Conservation (phyloP, 2,113 vertebrate species). For the Ctenodactylus gundi region DNA sequence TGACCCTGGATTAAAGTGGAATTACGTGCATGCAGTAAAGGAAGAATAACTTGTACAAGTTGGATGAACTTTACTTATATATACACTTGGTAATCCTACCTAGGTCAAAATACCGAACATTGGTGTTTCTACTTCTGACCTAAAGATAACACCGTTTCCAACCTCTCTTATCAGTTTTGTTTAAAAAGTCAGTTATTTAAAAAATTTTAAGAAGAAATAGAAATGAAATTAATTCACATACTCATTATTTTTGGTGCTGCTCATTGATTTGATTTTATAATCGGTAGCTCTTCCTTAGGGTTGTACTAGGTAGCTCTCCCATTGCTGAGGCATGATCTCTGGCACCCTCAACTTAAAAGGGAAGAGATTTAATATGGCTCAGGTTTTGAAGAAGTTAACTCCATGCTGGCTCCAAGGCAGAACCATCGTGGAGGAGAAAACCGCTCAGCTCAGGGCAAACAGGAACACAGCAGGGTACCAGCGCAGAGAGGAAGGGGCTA, state of each 20-base stretch:
- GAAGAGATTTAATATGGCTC: too few relatives aligned
- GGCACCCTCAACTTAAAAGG: too few relatives aligned
- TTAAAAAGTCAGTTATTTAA: not conserved
- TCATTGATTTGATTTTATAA: not conserved
- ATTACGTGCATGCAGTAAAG: not conserved
- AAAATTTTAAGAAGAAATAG: not conserved
- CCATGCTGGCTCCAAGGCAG: too few relatives aligned
- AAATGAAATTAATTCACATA: not conserved
- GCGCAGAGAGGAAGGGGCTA: too few relatives aligned
- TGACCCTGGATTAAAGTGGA: not conserved
- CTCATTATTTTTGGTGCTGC: not conserved
- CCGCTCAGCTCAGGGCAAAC: too few relatives aligned
- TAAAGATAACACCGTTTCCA: not conserved
- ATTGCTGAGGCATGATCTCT: too few relatives aligned
- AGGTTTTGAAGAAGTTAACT: too few relatives aligned
- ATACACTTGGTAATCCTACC: not conserved
- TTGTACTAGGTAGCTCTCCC: too few relatives aligned
- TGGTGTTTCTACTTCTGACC: not conserved
- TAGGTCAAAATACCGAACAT: not conserved
- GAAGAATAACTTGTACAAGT: not conserved
- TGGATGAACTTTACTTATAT: not conserved
- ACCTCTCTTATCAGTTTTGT: not conserved
- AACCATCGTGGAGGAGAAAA: too few relatives aligned
- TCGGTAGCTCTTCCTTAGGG: not conserved
- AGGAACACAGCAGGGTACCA: too few relatives aligned